Conservation (phyloP, 2,888 invertebrate genomes). For the Dermolepida albohirtum region DNA sequence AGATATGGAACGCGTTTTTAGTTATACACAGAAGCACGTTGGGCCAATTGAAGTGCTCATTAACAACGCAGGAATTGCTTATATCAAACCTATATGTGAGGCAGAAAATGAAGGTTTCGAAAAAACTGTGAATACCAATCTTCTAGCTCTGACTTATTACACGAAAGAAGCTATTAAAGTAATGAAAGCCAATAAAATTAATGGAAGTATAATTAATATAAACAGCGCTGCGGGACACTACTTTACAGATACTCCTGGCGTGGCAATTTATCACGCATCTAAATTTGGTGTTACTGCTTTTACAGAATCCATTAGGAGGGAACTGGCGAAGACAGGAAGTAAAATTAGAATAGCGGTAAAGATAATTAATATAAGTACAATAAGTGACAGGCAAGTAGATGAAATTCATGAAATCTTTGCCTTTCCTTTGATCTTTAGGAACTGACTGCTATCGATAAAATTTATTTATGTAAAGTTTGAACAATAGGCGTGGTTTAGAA, state of each 20-base stretch:
- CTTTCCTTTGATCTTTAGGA: too few relatives aligned
- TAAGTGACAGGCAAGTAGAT: too few relatives aligned
- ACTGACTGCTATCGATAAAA: too few relatives aligned
- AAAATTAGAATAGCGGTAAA: constrained; percentile 36
- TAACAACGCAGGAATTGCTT: constrained; percentile 42
- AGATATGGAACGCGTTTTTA: constrained; percentile 39
- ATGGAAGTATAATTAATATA: constrained; percentile 28
- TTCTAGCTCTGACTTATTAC: constrained; percentile 5
- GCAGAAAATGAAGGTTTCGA: neutral
- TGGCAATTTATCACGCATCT: constrained; percentile 17
- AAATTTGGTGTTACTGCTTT: constrained; percentile 33
- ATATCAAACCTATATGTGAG: neutral
- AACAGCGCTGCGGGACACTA: constrained; percentile 29
- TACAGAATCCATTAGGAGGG: constrained; percentile 19
- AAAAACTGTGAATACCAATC: constrained; percentile 24
- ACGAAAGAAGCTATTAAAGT: constrained; percentile 19
- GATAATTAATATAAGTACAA: neutral
- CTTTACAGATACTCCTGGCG: neutral
- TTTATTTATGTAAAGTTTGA: too few relatives aligned
- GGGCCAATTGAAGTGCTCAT: constrained; percentile 43
- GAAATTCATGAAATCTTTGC: too few relatives aligned
- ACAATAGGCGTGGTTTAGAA: too few relatives aligned
- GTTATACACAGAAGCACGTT: constrained; percentile 38
- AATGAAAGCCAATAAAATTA: constrained; percentile 31
- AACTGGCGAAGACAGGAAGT: constrained; percentile 4